Evolutionary conservation across 2,888 invertebrate genomes (phyloP), one percentile per base, ranked within the genome.

Genomic region (Seladonia tumulorum): DNA sequence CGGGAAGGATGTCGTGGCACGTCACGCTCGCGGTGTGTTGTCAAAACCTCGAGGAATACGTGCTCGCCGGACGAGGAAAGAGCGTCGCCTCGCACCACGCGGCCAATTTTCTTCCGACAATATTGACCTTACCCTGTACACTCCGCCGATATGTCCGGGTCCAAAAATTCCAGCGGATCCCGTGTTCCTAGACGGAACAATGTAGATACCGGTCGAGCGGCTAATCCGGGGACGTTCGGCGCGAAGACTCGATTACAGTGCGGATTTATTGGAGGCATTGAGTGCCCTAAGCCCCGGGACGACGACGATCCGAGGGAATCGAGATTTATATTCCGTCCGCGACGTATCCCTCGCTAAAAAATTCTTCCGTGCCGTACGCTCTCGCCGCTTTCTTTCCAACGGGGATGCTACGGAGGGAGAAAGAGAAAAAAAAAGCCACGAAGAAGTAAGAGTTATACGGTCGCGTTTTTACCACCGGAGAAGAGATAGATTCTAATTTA

Each of bases 41-140:
- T 81, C 86, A 71, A 89, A 78, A 83, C 82, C 57, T 78, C 60
- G 57, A 70, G 76, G 82, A 57, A 79, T 89, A 90, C 90, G 90
- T 90, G 89, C 90, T 78, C 71, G 72, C 75, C 75, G 75, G 60
- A n/a, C 82, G 71, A 81, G 87, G 87, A 85, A 87, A 86, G 88
- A 86, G 81, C 85, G 76, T 72, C 74, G 73, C 81, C 47, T 77
- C 71, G 86, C 83, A 60, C 60, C 60, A 25, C 89, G 89, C 88
- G 91, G 91, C 87, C 92, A 92, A 92, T 92, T 92, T 92, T 92
- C 92, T 92, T 91, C 90, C 85, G 92, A 91, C 92, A 92, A 92
- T 92, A 92, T 92, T 92, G 92, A 92, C 90, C 91, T 86, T 89
- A 39, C 39, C 87, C 72, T 72, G 82, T 68, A 73, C 84, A 79